Conservation (phyloP, 1,140 invertebrate species). For the Acromyrmex heyeri region DNA sequence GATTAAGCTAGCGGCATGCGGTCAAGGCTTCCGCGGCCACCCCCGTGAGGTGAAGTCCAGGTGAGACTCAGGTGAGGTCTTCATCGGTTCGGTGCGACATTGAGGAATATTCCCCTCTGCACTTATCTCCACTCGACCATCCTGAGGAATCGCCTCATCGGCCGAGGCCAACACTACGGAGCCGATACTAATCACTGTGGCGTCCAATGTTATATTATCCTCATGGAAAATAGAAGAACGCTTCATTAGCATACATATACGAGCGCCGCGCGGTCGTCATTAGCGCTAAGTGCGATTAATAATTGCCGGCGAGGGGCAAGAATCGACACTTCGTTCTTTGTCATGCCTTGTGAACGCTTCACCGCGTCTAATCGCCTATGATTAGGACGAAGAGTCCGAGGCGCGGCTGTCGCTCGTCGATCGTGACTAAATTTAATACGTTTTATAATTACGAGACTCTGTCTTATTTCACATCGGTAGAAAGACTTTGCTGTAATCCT, state of each 20-base stretch:
- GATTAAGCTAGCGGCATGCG: constrained; percentile 55
- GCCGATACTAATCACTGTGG: constrained; percentile 74
- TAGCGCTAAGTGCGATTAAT: constrained; percentile 76
- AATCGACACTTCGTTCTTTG: constrained; percentile 74
- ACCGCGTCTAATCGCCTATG: constrained; percentile 68
- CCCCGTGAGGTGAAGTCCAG: constrained; percentile 57
- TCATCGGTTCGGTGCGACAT: constrained; percentile 75
- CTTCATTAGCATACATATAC: constrained; percentile 77
- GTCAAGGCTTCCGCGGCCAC: constrained; percentile 69
- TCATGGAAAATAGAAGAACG: constrained; percentile 69
- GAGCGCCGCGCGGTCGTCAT: constrained; percentile 68
- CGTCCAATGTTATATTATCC: constrained; percentile 72
- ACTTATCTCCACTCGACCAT: constrained; percentile 63
- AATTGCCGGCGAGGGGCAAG: constrained; percentile 72
- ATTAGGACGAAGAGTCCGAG: constrained; percentile 73
- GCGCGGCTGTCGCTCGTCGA: constrained; percentile 55
- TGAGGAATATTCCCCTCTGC: constrained; percentile 76
- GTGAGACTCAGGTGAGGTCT: constrained; percentile 69
- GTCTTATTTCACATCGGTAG: background rate
- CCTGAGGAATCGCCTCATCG: constrained; percentile 69
- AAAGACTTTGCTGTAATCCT: background rate
- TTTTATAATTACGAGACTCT: constrained; percentile 13
- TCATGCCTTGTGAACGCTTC: constrained; percentile 56
- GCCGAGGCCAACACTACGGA: constrained; percentile 40
- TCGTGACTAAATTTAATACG: constrained; percentile 35